phyloP scores from a whole-genome alignment of 2,113 vertebrate species.

The Oncorhynchus tshawytscha region DNA sequence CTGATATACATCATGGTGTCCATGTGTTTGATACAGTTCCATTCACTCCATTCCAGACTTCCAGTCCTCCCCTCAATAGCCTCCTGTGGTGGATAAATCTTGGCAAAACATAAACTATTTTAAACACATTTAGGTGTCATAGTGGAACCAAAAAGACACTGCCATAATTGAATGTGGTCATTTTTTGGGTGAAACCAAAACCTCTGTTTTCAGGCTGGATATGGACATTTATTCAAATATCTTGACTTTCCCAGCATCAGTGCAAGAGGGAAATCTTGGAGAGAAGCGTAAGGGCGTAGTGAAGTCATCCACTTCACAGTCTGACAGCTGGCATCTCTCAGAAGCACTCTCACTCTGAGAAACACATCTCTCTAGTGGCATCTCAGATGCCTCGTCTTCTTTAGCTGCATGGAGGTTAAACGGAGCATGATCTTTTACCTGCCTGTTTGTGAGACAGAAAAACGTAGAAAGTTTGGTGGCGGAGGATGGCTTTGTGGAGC shows the following conservation, averaged over 20 bases:
- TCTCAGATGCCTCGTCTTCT: slow-evolving; percentile 33
- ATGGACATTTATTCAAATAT: background rate
- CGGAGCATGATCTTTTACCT: slow-evolving; percentile 52
- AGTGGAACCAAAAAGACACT: too few species aligned
- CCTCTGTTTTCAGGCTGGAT: background rate
- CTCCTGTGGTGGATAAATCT: too few species aligned
- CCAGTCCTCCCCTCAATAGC: too few species aligned
- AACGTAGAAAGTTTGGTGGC: background rate
- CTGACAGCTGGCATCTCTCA: slow-evolving; percentile 20
- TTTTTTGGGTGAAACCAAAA: background rate
- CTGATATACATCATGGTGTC: too few species aligned
- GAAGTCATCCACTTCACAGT: background rate
- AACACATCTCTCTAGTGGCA: slow-evolving; percentile 17
- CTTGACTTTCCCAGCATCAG: background rate
- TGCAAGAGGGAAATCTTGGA: background rate
- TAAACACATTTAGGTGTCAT: too few species aligned
- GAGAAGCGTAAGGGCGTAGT: background rate
- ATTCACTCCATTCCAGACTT: too few species aligned
- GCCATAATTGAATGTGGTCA: background rate
- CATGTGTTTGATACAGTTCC: too few species aligned
- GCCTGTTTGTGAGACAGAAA: slow-evolving; percentile 22
- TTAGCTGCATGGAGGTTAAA: slow-evolving; percentile 41
- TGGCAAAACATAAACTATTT: too few species aligned
- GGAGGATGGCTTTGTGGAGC: background rate
- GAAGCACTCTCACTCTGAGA: slow-evolving; percentile 27